These are phyloP conservation scores for Drosophila truncata DNA, from an alignment of 1,140 invertebrate genomes.

Conservation along the genomic window DNA sequence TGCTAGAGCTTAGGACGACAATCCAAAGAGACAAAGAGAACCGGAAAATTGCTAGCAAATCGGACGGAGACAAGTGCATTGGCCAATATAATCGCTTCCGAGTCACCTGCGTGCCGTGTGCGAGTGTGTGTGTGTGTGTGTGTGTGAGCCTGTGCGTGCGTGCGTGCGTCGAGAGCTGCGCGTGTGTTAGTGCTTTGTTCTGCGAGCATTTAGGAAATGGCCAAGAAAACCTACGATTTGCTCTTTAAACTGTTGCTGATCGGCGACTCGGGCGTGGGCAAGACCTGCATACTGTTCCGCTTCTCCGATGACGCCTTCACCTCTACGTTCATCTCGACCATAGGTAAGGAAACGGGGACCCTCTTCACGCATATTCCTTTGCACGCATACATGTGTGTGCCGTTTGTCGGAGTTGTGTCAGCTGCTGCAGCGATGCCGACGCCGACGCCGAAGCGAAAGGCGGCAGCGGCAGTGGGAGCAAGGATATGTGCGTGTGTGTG, in stretches of 20 bases:
- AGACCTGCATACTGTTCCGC: conserved; percentile 98
- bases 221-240: conserved; percentile 98
- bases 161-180: conserved; percentile 42
- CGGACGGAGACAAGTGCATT: conserved; percentile 2
- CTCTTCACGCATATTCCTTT: conserved; percentile 8
- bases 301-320: conserved; percentile 99
- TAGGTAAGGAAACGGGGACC: conserved; percentile 89
- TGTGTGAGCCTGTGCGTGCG: conserved; percentile 25
- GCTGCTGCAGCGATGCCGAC: conserved; percentile 28
- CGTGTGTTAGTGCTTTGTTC: conserved; percentile 66
- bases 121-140: conserved; percentile 34
- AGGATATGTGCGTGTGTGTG: conserved; percentile 48
- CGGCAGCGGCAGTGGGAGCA: conserved; percentile 27
- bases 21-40: neutral
- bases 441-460: conserved; percentile 17
- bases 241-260: conserved; percentile 99
- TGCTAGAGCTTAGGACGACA: neutral
- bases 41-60: neutral
- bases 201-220: conserved; percentile 87
- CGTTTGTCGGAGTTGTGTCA: conserved; percentile 24
- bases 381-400: conserved; percentile 18
- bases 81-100: conserved; percentile 28
- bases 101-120: conserved; percentile 42
- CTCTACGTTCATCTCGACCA: conserved; percentile 99
- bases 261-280: conserved; percentile 99